These are phyloP conservation scores for Semnornis frantzii DNA, from an alignment of 2,113 vertebrate genomes.

Conservation along the genomic window DNA sequence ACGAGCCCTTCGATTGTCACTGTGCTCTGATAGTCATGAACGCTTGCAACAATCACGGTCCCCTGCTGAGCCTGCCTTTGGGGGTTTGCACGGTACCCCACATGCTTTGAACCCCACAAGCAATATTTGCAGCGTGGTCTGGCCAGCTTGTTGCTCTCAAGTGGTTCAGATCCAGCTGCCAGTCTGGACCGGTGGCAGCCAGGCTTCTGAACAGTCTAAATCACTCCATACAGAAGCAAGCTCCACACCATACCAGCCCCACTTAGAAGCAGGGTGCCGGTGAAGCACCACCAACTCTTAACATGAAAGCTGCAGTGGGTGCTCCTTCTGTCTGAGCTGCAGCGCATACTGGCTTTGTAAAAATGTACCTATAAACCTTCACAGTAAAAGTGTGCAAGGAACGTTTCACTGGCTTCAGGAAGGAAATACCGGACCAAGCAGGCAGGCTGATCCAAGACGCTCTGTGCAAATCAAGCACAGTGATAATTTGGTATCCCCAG, in stretches of 20 bases:
- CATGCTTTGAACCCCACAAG: fast-evolving
- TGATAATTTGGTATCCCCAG: fast-evolving
- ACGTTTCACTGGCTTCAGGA: not conserved
- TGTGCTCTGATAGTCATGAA: fast-evolving
- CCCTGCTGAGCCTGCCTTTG: no score
- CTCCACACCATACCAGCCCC: not conserved
- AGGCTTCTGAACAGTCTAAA: not conserved
- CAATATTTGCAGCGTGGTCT: fast-evolving
- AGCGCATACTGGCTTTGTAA: not conserved
- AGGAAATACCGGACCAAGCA: not conserved
- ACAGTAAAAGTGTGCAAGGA: not conserved
- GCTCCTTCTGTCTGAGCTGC: not conserved
- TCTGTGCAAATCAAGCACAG: not conserved
- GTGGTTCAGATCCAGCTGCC: not conserved
- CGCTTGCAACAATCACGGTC: fast-evolving
- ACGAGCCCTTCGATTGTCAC: not conserved
- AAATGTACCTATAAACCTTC: not conserved
- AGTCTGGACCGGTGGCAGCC: fast-evolving
- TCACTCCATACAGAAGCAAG: not conserved
- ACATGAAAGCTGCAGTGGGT: fast-evolving
- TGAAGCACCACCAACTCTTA: not conserved
- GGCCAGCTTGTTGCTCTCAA: not conserved
- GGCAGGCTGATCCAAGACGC: not conserved
- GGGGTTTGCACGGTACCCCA: not conserved
- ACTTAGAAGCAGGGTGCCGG: not conserved